Evolutionary conservation across 2,888 invertebrate genomes (phyloP).

Genomic region (Acanthoscelides obtectus): DNA sequence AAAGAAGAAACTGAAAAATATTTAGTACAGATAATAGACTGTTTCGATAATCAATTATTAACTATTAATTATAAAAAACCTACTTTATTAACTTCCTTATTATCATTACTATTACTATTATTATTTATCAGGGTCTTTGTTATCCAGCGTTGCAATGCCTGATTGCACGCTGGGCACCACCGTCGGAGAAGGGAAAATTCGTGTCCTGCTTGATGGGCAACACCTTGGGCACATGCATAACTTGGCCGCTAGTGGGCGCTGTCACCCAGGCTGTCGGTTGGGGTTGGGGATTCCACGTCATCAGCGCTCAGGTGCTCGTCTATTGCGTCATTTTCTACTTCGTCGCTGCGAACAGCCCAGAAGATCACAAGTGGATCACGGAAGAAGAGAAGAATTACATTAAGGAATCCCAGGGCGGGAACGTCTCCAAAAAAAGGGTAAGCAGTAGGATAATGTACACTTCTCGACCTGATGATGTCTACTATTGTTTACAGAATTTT

Average conservation of each 20-base stretch:
- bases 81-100: too few species aligned
- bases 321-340: slow-evolving; percentile 60
- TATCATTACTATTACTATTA: too few species aligned
- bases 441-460: too few species aligned
- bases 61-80: too few species aligned
- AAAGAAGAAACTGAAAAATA: too few species aligned
- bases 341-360: slow-evolving; percentile 60
- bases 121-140: slow-evolving; percentile 53
- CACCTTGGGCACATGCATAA: slow-evolving; percentile 65
- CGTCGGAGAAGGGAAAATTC: slow-evolving; percentile 70
- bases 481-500: too few species aligned
- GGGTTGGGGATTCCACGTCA: slow-evolving; percentile 64
- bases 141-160: slow-evolving; percentile 63
- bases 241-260: slow-evolving; percentile 63
- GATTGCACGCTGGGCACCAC: slow-evolving; percentile 70
- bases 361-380: slow-evolving; percentile 58
- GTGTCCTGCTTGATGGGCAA: slow-evolving; percentile 69
- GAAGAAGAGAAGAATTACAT: slow-evolving; percentile 62
- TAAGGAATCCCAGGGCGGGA: slow-evolving; percentile 25
- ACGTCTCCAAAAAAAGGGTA: slow-evolving; percentile 31
- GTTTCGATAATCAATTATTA: too few species aligned
- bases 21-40: too few species aligned
- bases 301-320: slow-evolving; percentile 53
- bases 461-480: too few species aligned
- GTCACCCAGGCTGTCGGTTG: slow-evolving; percentile 61